Evolutionary conservation across 64 coral and sea anemone genomes (phyloP).

Genomic region (Stylophora pistillata): DNA sequence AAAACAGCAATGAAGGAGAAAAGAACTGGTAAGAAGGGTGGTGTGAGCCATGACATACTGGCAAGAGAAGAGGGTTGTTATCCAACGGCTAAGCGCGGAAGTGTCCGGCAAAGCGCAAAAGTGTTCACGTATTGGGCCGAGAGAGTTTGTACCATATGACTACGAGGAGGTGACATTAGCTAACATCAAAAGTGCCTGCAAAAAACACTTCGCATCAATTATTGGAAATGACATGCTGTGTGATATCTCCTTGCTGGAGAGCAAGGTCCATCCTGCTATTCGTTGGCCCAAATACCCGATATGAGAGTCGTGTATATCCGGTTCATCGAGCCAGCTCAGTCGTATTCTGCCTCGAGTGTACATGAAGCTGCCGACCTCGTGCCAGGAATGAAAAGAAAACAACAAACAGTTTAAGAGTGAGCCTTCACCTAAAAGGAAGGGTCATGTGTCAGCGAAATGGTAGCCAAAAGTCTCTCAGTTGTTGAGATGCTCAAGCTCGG

Average conservation of each 20-base stretch:
- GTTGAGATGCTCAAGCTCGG: slow-evolving; percentile 63
- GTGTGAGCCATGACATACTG: not conserved
- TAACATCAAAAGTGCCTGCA: slow-evolving; percentile 9
- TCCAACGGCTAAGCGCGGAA: slow-evolving; percentile 16
- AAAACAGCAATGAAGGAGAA: slow-evolving; percentile 10
- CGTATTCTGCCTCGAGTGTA: not conserved
- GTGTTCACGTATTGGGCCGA: not conserved
- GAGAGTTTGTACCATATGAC: slow-evolving; percentile 9
- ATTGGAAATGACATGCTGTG: slow-evolving; percentile 7
- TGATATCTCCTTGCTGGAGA: slow-evolving; percentile 46
- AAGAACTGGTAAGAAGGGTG: not conserved
- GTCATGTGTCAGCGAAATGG: not conserved
- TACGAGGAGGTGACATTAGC: slow-evolving; percentile 21
- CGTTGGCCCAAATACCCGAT: slow-evolving; percentile 38
- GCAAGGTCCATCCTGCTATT: slow-evolving; percentile 51
- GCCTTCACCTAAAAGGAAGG: not conserved
- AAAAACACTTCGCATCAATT: slow-evolving; percentile 34
- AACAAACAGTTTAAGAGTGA: not conserved
- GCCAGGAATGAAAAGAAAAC: no score
- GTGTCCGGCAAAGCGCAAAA: slow-evolving; percentile 26
- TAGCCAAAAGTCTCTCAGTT: slow-evolving; percentile 51
- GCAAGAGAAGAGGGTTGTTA: not conserved
- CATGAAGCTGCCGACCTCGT: no score
- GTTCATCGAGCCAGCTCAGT: slow-evolving; percentile 28
- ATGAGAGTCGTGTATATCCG: slow-evolving; percentile 40